Evolutionary conservation across 2,888 invertebrate genomes (phyloP).

Genomic region (Thecophora atra): DNA sequence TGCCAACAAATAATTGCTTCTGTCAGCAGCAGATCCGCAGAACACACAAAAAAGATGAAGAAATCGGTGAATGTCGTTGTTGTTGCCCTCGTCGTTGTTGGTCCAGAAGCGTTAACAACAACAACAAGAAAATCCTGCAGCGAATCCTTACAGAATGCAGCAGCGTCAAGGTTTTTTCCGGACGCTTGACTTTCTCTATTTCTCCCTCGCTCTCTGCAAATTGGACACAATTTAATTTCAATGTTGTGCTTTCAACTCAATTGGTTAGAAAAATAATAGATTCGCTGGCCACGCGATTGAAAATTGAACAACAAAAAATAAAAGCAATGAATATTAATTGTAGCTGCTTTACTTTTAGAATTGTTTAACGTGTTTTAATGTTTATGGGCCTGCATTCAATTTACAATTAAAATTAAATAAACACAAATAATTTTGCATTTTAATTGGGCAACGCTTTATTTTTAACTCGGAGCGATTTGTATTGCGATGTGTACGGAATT

Average conservation of each 20-base stretch:
- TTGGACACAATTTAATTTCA: no score
- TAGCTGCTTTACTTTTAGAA: not conserved
- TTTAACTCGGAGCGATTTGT: slow-evolving; percentile 32
- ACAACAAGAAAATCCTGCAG: no score
- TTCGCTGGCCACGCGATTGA: slow-evolving; percentile 30
- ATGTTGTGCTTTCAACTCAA: slow-evolving; percentile 26
- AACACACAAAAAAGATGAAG: slow-evolving; percentile 4
- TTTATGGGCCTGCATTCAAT: slow-evolving; percentile 37
- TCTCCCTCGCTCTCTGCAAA: no score
- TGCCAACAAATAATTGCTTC: slow-evolving; percentile 41
- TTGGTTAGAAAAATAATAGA: slow-evolving; percentile 38
- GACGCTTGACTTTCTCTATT: no score
- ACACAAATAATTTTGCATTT: slow-evolving; percentile 35
- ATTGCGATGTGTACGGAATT: slow-evolving; percentile 25
- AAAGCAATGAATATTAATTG: not conserved
- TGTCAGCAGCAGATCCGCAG: slow-evolving; percentile 43
- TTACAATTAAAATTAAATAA: slow-evolving; percentile 40
- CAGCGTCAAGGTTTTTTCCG: no score
- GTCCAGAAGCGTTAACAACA: not conserved
- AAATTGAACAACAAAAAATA: no score
- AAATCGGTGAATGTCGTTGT: not conserved
- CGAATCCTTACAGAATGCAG: no score
- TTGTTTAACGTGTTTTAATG: not conserved
- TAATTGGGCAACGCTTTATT: slow-evolving; percentile 15
- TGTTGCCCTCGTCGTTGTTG: slow-evolving; percentile 20